These are phyloP conservation scores for Mola mola DNA, from an alignment of 2,113 vertebrate genomes.

Conservation along the genomic window DNA sequence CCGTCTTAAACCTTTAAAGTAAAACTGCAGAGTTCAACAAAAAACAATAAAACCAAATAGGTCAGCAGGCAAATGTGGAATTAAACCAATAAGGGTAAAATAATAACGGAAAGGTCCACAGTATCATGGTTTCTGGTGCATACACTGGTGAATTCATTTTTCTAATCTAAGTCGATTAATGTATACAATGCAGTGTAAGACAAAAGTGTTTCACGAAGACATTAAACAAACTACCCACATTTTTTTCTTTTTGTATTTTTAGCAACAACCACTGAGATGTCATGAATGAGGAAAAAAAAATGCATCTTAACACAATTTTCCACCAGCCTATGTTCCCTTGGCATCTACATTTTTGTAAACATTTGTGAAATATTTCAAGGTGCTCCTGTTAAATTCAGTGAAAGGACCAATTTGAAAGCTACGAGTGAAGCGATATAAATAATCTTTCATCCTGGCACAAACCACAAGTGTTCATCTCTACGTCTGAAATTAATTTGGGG, in stretches of 20 bases:
- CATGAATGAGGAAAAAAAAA: constrained; percentile 21
- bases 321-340: constrained; percentile 3
- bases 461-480: constrained; percentile 6
- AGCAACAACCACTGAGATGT: constrained; percentile 34
- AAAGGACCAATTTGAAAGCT: constrained; percentile 15
- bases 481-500: constrained; percentile 14
- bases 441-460: constrained; percentile 19
- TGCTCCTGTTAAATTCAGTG: constrained; percentile 28
- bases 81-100: constrained; percentile 15
- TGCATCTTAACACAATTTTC: constrained; percentile 12
- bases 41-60: background rate
- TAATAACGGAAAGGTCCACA: constrained; percentile 23
- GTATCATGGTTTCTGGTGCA: constrained; percentile 27
- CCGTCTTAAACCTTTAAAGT: constrained; percentile 10
- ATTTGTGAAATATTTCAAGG: constrained; percentile 27
- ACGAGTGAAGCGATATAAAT: constrained; percentile 21
- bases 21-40: constrained; percentile 13
- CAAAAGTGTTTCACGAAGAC: constrained; percentile 63
- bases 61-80: constrained; percentile 19
- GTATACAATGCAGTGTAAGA: constrained; percentile 44
- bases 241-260: constrained; percentile 24
- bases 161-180: background rate
- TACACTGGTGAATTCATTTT: constrained; percentile 8
- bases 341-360: constrained; percentile 23
- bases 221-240: constrained; percentile 33